Percentiles rank a stretch among this genome's conserved stretches.
Evolutionary conservation across 2,797 vertebrate genomes (phyloP).

Genomic region (Picus viridis): DNA sequence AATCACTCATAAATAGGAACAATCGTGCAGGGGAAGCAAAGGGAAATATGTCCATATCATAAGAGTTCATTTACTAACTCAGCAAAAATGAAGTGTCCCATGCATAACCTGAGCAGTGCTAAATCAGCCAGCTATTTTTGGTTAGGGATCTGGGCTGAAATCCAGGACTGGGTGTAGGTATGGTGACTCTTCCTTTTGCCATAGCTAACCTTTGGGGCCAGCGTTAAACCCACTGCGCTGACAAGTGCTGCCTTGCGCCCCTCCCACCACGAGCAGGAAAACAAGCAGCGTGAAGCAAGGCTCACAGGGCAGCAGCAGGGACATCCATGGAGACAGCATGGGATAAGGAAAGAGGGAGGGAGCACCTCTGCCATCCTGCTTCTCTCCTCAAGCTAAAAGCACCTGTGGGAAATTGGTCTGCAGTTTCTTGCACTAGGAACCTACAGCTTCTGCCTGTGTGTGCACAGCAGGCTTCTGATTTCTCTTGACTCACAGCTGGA

Average conservation of each 20-base stretch:
- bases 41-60: neutral
- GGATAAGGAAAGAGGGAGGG: neutral
- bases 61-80: neutral
- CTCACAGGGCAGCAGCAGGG: neutral
- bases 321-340: accelerated
- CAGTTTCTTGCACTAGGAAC: neutral
- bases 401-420: neutral
- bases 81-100: neutral
- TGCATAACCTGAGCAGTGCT: neutral
- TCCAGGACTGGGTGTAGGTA: neutral
- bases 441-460: neutral
- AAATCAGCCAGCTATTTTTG: neutral
- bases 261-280: neutral
- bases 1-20: neutral
- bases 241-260: neutral
- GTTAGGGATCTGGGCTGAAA: neutral
- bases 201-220: neutral
- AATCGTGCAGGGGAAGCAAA: neutral
- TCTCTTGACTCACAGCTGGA: neutral
- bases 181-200: neutral
- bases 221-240: neutral
- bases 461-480: neutral
- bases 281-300: neutral
- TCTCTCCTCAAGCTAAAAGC: neutral
- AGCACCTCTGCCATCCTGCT: neutral